Evolutionary conservation across 2,888 invertebrate genomes (phyloP).

Genomic region (Gasteruption jaculator): DNA sequence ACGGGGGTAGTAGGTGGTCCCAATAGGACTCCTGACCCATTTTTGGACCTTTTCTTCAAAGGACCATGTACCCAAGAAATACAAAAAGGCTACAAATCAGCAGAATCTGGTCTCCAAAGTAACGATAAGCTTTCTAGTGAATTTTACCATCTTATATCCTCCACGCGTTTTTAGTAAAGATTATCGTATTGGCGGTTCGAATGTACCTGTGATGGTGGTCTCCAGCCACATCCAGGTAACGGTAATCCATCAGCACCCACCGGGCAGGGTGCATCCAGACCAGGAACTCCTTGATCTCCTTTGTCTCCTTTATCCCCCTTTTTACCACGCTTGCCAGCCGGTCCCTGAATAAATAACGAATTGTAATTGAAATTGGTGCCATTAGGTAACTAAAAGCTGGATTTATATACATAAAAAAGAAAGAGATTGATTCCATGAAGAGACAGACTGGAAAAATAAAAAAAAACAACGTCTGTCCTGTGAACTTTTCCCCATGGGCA

Average conservation of each 20-base stretch:
- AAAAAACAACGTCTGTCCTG: too few species aligned
- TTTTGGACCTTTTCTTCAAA: conserved; percentile 18
- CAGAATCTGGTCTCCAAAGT: not conserved
- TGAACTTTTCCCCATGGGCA: too few species aligned
- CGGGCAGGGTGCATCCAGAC: conserved; percentile 98
- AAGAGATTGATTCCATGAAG: too few species aligned
- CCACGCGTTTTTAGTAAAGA: conserved; percentile 1
- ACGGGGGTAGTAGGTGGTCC: too few species aligned
- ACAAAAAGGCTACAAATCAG: conserved; percentile 1
- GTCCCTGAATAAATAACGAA: conserved; percentile 61
- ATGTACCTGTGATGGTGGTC: conserved; percentile 75
- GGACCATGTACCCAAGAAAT: not conserved
- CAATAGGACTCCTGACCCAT: too few species aligned
- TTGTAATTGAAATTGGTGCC: too few species aligned
- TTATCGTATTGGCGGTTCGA: not conserved
- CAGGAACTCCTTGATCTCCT: conserved; percentile 95
- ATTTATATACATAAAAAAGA: too few species aligned
- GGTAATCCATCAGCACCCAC: conserved; percentile 93
- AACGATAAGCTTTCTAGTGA: not conserved
- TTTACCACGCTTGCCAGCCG: conserved; percentile 82
- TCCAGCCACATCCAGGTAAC: conserved; percentile 93
- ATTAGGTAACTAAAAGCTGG: too few species aligned
- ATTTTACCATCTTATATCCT: not conserved
- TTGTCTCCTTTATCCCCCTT: conserved; percentile 91
- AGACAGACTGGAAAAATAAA: too few species aligned